phyloP scores from a whole-genome alignment of 2,113 vertebrate species.

The Cathartes aura region DNA sequence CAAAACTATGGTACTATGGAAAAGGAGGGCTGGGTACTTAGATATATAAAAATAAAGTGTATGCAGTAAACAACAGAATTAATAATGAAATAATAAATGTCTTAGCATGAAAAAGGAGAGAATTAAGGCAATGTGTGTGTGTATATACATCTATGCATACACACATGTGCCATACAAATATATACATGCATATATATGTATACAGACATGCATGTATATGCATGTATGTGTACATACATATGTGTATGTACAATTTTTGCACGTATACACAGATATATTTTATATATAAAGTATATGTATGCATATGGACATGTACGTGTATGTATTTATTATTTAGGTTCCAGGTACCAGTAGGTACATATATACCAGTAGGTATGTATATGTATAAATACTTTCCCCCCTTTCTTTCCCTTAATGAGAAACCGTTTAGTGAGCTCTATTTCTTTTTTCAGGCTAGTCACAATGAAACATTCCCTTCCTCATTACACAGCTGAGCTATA shows the following conservation, averaged over 20 bases:
- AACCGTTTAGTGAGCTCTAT: neutral
- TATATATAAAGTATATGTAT: neutral
- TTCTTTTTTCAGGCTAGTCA: neutral
- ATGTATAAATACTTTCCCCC: rapidly evolving
- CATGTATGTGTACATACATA: neutral
- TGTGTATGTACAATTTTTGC: neutral
- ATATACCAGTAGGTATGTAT: neutral
- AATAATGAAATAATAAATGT: neutral
- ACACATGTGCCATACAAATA: too few species aligned
- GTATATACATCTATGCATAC: neutral
- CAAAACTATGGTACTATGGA: neutral
- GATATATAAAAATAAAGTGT: neutral
- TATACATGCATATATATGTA: neutral
- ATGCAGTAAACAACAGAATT: neutral
- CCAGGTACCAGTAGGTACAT: neutral
- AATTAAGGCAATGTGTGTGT: neutral
- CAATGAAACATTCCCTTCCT: neutral
- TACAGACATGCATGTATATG: neutral
- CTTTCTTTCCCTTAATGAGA: neutral
- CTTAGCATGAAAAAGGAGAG: neutral
- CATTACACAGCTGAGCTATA: neutral
- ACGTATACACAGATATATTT: neutral
- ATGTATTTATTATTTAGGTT: neutral
- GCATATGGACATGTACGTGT: rapidly evolving
- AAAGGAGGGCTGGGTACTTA: neutral